Conservation (phyloP, 2,797 vertebrate genomes). For the Ceyx erithaca region DNA sequence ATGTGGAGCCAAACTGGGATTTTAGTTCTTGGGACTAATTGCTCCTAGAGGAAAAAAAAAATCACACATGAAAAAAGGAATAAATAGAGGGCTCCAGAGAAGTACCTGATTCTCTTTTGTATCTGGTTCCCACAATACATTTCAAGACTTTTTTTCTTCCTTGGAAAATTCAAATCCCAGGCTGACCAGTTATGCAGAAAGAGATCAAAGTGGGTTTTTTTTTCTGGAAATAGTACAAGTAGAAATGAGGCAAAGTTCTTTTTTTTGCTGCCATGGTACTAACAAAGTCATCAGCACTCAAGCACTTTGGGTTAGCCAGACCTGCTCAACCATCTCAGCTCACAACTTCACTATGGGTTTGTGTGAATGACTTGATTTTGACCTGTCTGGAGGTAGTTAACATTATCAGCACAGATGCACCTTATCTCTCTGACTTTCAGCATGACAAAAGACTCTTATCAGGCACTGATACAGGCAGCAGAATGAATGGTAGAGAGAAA, state of each 20-base stretch:
- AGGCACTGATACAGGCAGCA: background rate
- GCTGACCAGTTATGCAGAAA: background rate
- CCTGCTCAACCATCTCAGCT: background rate
- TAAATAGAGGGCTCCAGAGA: background rate
- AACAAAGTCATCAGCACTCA: background rate
- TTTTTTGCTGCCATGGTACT: background rate
- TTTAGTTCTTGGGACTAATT: background rate
- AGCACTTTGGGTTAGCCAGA: background rate
- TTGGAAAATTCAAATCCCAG: background rate
- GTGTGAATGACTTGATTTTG: background rate
- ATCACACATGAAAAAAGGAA: background rate
- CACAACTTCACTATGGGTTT: background rate
- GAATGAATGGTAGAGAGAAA: background rate
- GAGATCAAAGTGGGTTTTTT: background rate
- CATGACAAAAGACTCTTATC: slow-evolving; percentile 19
- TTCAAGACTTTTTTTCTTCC: background rate
- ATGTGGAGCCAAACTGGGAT: background rate
- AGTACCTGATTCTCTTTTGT: background rate
- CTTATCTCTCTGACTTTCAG: slow-evolving; percentile 42
- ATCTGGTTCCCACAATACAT: background rate
- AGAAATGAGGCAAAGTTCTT: background rate
- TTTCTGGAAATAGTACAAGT: background rate
- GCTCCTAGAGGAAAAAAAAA: background rate
- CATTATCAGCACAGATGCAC: background rate
- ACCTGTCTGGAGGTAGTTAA: slow-evolving; percentile 36